Evolutionary conservation across 2,113 vertebrate genomes (phyloP).

Genomic region (Bubalus kerabau): DNA sequence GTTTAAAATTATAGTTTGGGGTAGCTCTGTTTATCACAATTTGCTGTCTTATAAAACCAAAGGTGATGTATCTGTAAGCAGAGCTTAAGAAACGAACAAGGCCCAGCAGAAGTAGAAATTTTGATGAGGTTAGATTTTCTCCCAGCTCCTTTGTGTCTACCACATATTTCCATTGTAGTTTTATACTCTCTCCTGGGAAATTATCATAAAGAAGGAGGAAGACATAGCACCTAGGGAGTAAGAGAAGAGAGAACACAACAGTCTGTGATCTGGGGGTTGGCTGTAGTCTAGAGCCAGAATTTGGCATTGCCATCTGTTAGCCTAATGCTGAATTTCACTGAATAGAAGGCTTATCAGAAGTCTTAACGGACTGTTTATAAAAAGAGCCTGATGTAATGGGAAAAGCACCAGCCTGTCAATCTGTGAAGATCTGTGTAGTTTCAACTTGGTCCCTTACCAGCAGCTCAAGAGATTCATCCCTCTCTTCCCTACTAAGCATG

Average conservation of each 20-base stretch:
- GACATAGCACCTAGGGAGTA: not conserved
- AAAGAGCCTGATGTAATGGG: not conserved
- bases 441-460: not conserved
- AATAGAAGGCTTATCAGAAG: constrained; percentile 24
- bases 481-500: not conserved
- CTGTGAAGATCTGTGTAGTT: not conserved
- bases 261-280: not conserved
- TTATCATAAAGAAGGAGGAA: constrained; percentile 34
- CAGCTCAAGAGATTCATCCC: not conserved
- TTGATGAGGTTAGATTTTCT: constrained; percentile 43
- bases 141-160: constrained; percentile 18
- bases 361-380: not conserved
- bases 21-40: not conserved
- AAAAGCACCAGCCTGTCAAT: not conserved
- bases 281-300: not conserved
- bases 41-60: not conserved
- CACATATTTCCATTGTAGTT: constrained; percentile 28
- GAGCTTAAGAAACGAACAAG: constrained; percentile 6
- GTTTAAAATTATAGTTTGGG: constrained; percentile 3
- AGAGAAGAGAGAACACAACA: not conserved
- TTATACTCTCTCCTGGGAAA: constrained; percentile 4
- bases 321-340: not conserved
- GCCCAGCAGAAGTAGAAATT: constrained; percentile 31
- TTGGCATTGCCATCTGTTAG: constrained; percentile 31
- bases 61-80: constrained; percentile 21